Base-by-base conservation (phyloP, 2,113 vertebrate species). In the human region DNA sequence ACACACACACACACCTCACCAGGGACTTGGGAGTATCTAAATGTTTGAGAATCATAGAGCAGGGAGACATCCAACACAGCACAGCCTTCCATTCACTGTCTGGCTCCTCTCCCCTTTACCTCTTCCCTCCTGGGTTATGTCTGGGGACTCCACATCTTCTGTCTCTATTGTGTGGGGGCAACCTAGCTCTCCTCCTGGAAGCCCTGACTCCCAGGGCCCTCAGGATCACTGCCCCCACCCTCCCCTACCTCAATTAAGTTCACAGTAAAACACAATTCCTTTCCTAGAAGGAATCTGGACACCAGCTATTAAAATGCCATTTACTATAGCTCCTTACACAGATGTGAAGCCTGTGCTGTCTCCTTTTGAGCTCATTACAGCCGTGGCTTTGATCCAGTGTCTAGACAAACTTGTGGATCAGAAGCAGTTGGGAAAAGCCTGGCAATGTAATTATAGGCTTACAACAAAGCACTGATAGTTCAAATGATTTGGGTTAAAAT, bases 361-460 rank as follows among this genome's bases (percentile, higher is more conserved):
- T 92, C 93, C 61, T 48, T 78, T 9, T 18, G 55, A 75, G 52
- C 48, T 79, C 75, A 12, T 50, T 45, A 72, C 8, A 50, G 55
- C 64, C 6, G 14, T 3, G 35, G 73, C 96, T 97, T 97, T 95
- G 61, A 87, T 57, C 87, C 43, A 23, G 40, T 80, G 95, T 96
- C 90, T 93, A 89, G 92, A 96, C 95, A 96, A 81, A n/a, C 73
- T 89, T 82, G 61, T 32, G 75, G 92, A 83, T 90, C 81, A 75
- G 64, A 86, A 79, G 61, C 75, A 79, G n/a, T 20, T 61, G 45
- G 96, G 68, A 89, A 61, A 91, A 70, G 38, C 8, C 87, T 95
- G 97, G 93, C 87, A 81, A 92, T 25, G 64, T 70, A 40, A 89
- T 91, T 89, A 89, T 32, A 89, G 76, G 79, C 97, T 94, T 70